Evolutionary conservation across 2,888 invertebrate species (phyloP).

Genomic region (Tuberolachnus salignus): DNA sequence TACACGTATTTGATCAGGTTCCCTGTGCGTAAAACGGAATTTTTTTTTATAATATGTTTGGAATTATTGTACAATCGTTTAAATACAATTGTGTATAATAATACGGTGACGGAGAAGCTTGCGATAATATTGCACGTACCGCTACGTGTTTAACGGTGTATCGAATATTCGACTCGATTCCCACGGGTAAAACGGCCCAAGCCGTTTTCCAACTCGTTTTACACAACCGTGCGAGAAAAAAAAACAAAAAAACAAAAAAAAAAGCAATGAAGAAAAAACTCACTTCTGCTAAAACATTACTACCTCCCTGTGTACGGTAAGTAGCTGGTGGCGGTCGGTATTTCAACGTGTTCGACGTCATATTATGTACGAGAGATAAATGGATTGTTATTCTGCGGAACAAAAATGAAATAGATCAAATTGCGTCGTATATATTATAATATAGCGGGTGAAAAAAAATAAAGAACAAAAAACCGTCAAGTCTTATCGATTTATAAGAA

Average conservation of each 20-base stretch:
- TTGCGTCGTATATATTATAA: background rate
- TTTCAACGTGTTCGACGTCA: constrained; percentile 29
- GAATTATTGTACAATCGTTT: no score
- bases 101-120: background rate
- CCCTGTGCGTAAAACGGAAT: no score
- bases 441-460: background rate
- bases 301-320: constrained; percentile 14
- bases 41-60: no score
- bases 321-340: constrained; percentile 19
- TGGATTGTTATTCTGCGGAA: constrained; percentile 31
- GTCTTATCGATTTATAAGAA: constrained; percentile 12
- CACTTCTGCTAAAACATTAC: no score
- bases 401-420: constrained; percentile 36
- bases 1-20: no score
- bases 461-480: background rate
- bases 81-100: no score
- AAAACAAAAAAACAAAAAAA: no score
- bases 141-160: background rate
- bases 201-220: constrained; percentile 34
- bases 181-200: background rate
- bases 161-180: constrained; percentile 15
- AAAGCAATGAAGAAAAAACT: no score
- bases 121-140: background rate
- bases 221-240: background rate
- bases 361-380: constrained; percentile 11